Base-by-base conservation (phyloP, 2,797 vertebrate genomes). In the Hybognathus amarus region DNA sequence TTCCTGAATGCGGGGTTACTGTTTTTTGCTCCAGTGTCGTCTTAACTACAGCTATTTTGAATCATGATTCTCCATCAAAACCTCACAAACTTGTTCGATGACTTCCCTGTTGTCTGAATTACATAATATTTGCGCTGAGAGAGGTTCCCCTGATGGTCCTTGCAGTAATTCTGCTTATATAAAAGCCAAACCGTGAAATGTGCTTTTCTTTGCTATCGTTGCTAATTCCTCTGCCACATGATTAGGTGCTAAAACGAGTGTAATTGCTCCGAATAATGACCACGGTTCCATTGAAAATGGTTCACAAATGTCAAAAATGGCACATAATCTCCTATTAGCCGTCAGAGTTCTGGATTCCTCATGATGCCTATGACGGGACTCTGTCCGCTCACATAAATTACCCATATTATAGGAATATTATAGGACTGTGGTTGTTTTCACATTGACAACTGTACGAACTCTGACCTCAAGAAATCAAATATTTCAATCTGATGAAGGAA, bases 191-290 rank as follows among this genome's bases (percentile, higher is more conserved):
- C 17, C 71, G 9, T 82, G 61, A 82, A 82, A 76, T 68, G 61
- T 45, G 47, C 71, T 82, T n/a, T 67, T 86, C 91, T 86, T 80
- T 89, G 90, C 90, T 91, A 90, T 90, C 42, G 15, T 52, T 67
- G 50, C 71, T 85, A 30, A 80, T 94, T 92, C 89, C 92, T 64
- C 66, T 2, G 83, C 77, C 12, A 89, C 83, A 90, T 94, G 91
- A 94, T 94, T 93, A 92, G 90, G 86, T 91, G 88, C 92, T 93
- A 91, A 94, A 94, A 88, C 85, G 50, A 85, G 90, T 91, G 83
- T 92, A 91, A 94, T 93, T 94, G 89, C 87, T 85, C 89, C 87
- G 82, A n/a, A 92, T 92, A 94, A 95, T 92, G 91, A 93, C 91
- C 89, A 88, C 83, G 76, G 89, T 90, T 91, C 74, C 40, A 92